Evolutionary conservation across 2,797 vertebrate species (phyloP).

Genomic region (Pseudotriccus pelzelni): DNA sequence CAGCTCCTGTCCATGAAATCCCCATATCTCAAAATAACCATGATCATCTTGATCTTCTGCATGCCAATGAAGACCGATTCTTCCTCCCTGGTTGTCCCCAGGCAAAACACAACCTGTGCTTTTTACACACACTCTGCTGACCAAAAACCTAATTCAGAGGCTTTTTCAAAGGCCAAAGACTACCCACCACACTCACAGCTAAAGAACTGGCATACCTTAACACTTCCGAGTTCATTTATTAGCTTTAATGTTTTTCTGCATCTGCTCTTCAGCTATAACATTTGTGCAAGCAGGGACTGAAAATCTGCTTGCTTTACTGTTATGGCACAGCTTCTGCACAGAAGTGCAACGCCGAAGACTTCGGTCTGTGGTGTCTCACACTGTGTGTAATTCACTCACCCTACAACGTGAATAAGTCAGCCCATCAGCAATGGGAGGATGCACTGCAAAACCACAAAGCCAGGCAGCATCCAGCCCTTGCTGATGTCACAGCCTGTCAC

Average conservation of each 20-base stretch:
- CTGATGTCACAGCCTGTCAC: conserved; percentile 56
- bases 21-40: neutral
- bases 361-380: neutral
- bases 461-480: conserved; percentile 7
- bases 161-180: neutral
- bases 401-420: neutral
- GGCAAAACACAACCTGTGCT: neutral
- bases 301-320: neutral
- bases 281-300: neutral
- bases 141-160: neutral
- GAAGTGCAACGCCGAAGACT: neutral
- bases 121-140: neutral
- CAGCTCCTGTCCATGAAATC: neutral
- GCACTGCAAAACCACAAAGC: neutral
- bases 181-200: neutral
- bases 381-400: neutral
- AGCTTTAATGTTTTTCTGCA: neutral
- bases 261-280: neutral
- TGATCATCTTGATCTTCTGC: neutral
- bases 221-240: neutral
- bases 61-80: neutral
- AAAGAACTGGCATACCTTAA: neutral
- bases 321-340: neutral
- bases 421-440: neutral
- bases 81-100: neutral